phyloP scores from a whole-genome alignment of 2,113 vertebrate genomes.

The Micromys minutus region DNA sequence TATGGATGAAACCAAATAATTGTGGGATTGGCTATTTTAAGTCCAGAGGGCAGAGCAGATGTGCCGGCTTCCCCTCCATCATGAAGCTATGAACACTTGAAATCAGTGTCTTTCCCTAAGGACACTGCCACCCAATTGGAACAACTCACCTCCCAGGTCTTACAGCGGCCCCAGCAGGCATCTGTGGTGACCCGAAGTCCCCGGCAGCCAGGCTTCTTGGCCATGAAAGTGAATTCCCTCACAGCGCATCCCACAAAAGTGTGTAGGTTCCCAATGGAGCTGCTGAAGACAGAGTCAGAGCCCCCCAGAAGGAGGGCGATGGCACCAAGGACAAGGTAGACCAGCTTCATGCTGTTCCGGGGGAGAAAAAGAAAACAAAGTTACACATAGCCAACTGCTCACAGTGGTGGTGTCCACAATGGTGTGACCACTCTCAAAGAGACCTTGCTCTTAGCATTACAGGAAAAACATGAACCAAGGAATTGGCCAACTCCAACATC shows the following conservation, averaged over 20 bases:
- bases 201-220: constrained; percentile 92
- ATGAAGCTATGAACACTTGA: background rate
- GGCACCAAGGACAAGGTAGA: background rate
- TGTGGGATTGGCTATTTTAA: background rate
- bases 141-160: constrained; percentile 96
- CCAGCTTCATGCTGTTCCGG: constrained; percentile 78
- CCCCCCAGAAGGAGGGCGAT: constrained; percentile 70
- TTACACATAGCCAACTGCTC: background rate
- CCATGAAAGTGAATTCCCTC: constrained; percentile 94
- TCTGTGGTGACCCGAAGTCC: constrained; percentile 93
- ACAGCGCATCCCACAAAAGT: constrained; percentile 94
- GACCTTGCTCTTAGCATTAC: background rate
- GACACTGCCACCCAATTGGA: background rate
- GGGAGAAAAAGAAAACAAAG: background rate
- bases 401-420: background rate
- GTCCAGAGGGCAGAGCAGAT: background rate
- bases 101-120: rapidly evolving
- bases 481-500: background rate
- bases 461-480: background rate
- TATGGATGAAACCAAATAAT: background rate
- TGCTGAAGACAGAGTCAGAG: rapidly evolving
- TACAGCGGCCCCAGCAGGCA: constrained; percentile 97
- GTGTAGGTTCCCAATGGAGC: constrained; percentile 84
- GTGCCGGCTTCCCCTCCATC: background rate
- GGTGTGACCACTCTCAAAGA: background rate